A percentile compares a stretch with the other conserved stretches of the same genome.
Evolutionary conservation across 2,797 vertebrate species (phyloP).

Genomic region (Spinibarbus caldwelli): DNA sequence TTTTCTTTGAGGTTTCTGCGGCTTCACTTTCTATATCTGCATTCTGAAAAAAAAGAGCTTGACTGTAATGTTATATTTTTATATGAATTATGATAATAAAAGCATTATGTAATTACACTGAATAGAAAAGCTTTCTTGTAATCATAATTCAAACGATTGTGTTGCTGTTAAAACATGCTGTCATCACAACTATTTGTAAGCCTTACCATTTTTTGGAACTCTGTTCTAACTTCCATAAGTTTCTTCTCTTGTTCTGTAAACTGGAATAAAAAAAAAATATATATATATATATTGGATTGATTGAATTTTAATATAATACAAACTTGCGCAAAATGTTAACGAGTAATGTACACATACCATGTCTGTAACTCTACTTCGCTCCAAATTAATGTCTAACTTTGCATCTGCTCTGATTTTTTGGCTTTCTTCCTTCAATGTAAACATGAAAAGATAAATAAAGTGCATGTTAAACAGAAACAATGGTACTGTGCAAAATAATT

Average conservation of each 20-base stretch:
- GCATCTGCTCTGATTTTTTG: constrained; percentile 86
- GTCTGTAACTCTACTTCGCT: constrained; percentile 90
- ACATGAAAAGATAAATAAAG: constrained; percentile 50
- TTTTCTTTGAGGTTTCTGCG: constrained; percentile 92
- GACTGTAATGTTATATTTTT: neutral
- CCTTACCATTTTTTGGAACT: constrained; percentile 89
- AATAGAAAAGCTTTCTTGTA: neutral
- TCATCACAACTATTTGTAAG: neutral
- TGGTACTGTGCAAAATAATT: neutral
- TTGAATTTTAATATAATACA: neutral
- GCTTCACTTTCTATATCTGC: constrained; percentile 83
- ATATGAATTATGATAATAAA: neutral
- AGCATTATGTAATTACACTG: neutral
- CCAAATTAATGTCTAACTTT: constrained; percentile 94
- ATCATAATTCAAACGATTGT: neutral
- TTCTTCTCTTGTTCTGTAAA: constrained; percentile 95
- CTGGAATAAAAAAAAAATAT: constrained; percentile 68
- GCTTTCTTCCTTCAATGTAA: constrained; percentile 84
- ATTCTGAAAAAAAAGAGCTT: constrained; percentile 70
- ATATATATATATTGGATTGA: neutral
- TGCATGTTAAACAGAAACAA: neutral
- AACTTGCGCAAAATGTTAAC: neutral
- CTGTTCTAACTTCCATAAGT: constrained; percentile 89
- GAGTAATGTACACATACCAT: constrained; percentile 64
- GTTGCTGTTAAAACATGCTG: neutral